Base-by-base conservation (phyloP, 1,140 invertebrate species). In the Sipha flava region DNA sequence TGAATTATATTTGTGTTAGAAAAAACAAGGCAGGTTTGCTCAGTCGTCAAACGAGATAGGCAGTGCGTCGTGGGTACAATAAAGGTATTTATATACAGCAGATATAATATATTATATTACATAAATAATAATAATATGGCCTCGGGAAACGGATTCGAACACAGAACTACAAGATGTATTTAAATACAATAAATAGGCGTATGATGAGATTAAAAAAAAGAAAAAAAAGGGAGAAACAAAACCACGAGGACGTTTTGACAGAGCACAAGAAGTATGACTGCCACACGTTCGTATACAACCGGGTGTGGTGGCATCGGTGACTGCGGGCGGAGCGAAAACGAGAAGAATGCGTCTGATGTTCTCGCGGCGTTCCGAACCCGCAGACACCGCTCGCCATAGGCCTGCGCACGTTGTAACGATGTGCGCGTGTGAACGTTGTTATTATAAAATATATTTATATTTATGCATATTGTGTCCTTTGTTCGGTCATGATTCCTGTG, bases 121-220 rank as follows among this genome's bases (percentile, higher is more conserved):
- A 9, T 43, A 43, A 10, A 12, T 43, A 43, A 43, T 6, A 59
- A 18, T 59, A 23, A 6, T 23, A 66, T 45, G 1, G 40, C 40
- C 23, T n/a, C 43, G 26, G 10, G 64, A 45, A 68, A 68, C 23
- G 23, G 64, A 66, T 26, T 66, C 31, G 21, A 43, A 23, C 0
- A 6, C 4, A 4, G 37, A 10, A 4, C 5, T 40, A 34, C 40
- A 43, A 45, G 43, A 45, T 29, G 26, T 70, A 70, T 70, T 70
- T 43, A 68, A 68, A 68, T 26, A 70, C 40, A 70, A 68, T 45
- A 68, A 68, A 68, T 45, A 45, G 40, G 64, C 64, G 40, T 47
- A 43, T 47, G 26, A 70, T 29, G 43, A 43, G 40, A 70, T 70
- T 29, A 70, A 29, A 45, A 45, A 6, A 0, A 40, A 40, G 9